These are phyloP conservation scores for Alcis repandata DNA, from an alignment of 2,888 invertebrate genomes.

Conservation along the genomic window DNA sequence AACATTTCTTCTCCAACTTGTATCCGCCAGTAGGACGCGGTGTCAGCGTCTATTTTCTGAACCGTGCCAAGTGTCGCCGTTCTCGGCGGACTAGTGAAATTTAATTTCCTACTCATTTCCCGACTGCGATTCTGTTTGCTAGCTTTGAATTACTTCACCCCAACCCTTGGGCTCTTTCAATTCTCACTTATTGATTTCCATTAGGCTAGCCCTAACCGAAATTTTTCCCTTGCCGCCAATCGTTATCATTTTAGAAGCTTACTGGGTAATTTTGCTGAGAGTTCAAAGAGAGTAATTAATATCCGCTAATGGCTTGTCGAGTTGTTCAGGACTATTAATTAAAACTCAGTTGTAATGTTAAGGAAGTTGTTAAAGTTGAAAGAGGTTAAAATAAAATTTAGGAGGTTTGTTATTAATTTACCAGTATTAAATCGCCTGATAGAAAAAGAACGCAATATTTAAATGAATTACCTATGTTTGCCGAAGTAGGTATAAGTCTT, in stretches of 20 bases:
- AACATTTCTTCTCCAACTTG: constrained; percentile 9
- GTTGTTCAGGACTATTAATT: constrained; percentile 57
- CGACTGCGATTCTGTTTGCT: constrained; percentile 57
- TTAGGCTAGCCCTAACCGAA: constrained; percentile 36
- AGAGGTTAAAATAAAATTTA: neutral
- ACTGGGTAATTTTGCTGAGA: constrained; percentile 45
- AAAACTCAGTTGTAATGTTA: constrained; percentile 56
- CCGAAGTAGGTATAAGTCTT: too few species aligned
- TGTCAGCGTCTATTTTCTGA: constrained; percentile 49
- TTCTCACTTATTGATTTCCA: constrained; percentile 54
- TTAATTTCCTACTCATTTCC: constrained; percentile 73
- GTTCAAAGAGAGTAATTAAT: constrained; percentile 54
- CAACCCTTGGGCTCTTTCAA: constrained; percentile 46
- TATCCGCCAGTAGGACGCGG: constrained; percentile 26
- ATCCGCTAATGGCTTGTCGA: constrained; percentile 52
- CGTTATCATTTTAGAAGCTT: constrained; percentile 41
- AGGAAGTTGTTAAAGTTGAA: constrained; percentile 47
- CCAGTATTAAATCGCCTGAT: constrained; percentile 9
- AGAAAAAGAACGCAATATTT: constrained; percentile 8
- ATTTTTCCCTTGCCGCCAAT: constrained; percentile 41
- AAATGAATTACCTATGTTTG: too few species aligned
- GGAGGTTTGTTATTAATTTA: neutral
- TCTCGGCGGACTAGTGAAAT: constrained; percentile 57
- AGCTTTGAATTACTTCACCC: constrained; percentile 45
- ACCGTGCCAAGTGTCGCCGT: constrained; percentile 49